phyloP scores from a whole-genome alignment of 1,140 invertebrate genomes.

The Penaeus indicus region DNA sequence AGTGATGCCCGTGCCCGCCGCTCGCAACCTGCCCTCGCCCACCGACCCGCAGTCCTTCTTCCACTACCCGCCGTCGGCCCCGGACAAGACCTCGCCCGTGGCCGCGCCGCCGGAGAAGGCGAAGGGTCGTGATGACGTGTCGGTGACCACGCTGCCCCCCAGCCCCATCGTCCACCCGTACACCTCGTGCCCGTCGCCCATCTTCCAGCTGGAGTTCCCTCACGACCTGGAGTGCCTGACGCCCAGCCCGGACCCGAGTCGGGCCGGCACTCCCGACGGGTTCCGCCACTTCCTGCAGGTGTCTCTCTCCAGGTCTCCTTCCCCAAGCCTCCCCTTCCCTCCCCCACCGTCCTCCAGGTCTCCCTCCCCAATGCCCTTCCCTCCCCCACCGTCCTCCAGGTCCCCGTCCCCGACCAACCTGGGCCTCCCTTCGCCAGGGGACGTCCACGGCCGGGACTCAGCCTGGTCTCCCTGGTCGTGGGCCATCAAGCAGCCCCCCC shows the following conservation, averaged over 20 bases:
- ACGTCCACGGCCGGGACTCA: too few species aligned
- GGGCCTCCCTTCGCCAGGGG: background rate
- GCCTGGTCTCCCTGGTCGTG: too few species aligned
- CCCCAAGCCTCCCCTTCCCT: background rate
- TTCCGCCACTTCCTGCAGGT: too few species aligned
- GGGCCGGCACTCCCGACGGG: background rate
- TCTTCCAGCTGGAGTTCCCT: background rate
- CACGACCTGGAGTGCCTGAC: background rate
- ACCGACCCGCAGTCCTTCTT: background rate
- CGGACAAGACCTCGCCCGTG: background rate
- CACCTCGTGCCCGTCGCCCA: background rate
- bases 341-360: background rate
- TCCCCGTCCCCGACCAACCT: background rate
- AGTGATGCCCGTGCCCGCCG: conserved; percentile 10
- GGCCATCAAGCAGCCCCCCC: too few species aligned
- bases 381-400: background rate
- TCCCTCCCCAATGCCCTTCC: background rate
- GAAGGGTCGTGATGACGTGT: background rate
- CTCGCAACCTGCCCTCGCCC: background rate
- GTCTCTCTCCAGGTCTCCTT: background rate
- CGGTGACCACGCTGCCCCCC: background rate
- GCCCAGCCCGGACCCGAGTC: background rate
- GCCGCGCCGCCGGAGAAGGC: background rate
- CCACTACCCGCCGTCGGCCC: background rate
- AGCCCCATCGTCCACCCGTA: conserved; percentile 17